phyloP scores from a whole-genome alignment of 2,113 vertebrate genomes.

The Mesocricetus auratus region DNA sequence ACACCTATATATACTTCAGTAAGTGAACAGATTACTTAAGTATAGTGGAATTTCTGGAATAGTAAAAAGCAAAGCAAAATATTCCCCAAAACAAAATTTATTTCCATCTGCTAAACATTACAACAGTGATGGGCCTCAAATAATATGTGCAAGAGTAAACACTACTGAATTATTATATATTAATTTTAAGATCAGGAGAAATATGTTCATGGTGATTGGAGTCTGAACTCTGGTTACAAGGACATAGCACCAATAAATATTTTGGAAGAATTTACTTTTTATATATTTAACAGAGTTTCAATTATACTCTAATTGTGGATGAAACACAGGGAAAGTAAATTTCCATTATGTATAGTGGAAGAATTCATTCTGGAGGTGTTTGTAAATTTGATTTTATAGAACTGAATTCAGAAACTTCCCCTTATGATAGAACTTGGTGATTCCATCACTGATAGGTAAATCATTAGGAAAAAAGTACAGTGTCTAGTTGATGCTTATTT shows the following conservation, averaged over 20 bases:
- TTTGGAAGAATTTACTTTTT: background rate
- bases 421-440: background rate
- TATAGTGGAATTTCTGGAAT: background rate
- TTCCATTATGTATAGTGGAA: background rate
- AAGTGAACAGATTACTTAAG: background rate
- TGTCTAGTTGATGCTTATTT: background rate
- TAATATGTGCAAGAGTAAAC: background rate
- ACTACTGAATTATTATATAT: background rate
- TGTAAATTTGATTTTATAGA: background rate
- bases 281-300: background rate
- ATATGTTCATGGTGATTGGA: background rate
- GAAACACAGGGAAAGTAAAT: background rate
- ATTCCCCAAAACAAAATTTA: background rate
- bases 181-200: background rate
- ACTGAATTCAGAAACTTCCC: background rate
- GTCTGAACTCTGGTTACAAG: background rate
- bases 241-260: background rate
- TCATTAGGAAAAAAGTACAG: background rate
- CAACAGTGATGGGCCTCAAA: background rate
- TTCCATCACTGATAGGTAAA: background rate
- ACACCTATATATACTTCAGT: background rate
- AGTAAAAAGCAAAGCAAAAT: rapidly evolving
- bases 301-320: no score
- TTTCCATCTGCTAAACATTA: background rate
- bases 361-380: background rate